Base-by-base conservation (phyloP, 2,113 vertebrate genomes). In the Psittacula cyanocephala region DNA sequence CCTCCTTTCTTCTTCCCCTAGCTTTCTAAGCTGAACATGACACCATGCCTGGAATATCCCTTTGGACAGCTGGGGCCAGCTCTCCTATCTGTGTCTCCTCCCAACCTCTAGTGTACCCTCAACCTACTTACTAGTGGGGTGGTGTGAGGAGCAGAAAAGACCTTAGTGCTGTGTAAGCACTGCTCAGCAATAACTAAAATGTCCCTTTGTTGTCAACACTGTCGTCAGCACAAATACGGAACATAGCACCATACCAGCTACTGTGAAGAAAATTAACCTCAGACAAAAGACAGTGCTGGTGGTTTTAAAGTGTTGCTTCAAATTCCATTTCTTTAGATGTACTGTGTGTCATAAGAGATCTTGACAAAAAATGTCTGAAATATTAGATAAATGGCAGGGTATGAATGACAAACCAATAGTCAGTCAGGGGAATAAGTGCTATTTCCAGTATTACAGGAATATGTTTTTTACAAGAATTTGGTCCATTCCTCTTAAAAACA, bases 61-160 rank as follows among this genome's bases (percentile, higher is more conserved):
- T 20, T 52, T 37, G 28, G 20, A 37, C 9, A 77, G 13, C 7
- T 20, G 8, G 39, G 17, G 24, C 67, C 50, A 49, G 13, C 24
- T 78, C 9, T 60, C 35, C 69, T 3, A 1, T 4, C 23, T 85
- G 37, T 10, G 27, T 24, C 16, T 4, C 19, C 37, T 60, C 25
- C 35, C 49, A 69, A 0, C 13, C 15, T 8, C 17, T 46, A 24
- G 22, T 18, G 17, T 44, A 24, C 2, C 9, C 25, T 11, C 23
- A 57, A 19, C 10, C 13, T 1, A 1, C 33, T 35, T 0, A 0
- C 11, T 70, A 10, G 6, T 7, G 2, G 28, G 3, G 13, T 6
- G 11, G 4, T 3, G 11, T 47, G 46, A 67, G 70, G 5, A 43
- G 35, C 19, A 78, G 49, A 52, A 52, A 78, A 78, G 4, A 2